Evolutionary conservation across 2,797 vertebrate species (phyloP), one percentile per base, ranked within the genome.

Genomic region (Eulemur mongoz): DNA sequence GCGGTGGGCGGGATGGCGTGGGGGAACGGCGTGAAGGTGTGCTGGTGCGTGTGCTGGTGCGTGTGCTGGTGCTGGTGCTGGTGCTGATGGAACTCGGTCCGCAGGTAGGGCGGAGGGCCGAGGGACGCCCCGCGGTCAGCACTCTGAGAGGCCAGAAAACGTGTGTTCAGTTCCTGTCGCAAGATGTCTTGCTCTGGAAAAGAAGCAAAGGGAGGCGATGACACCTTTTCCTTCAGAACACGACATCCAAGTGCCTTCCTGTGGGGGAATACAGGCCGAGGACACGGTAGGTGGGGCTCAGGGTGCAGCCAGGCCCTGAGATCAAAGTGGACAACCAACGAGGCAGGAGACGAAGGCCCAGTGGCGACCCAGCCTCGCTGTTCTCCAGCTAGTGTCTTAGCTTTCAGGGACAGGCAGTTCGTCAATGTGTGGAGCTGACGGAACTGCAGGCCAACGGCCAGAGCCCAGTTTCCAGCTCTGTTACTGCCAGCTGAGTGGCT

Each of bases 11-110:
- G 99, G 98, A 99, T 99, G 97, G 99, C 98, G 99, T 99, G 99
- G 88, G 99, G 99, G 98, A 99, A 99, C 83, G 99, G 99, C 22
- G 99, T 99, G 99, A 99, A 99, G 98, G 99, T 99, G 98, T 99
- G 99, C 99, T 99, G 99, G 99, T 99, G 99, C 35, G 99, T 99
- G 99, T 99, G 99, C 98, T 99, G 99, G 98, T 99, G 99, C 18
- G 99, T 99, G 99, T 99, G 99, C 98, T 99, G 99, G 97, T 99
- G 99, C 98, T 99, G 99, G 93, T 99, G 99, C 96, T 99, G 99
- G 80, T 99, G 99, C 98, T 99, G 99, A 98, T 99, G 99, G 99
- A 99, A 99, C 99, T 99, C 99, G 0, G 99, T 99, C 98, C 99
- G 99, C 99, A 99, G 99, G 99, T 99, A 99, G 6, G 99, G 99